Conservation (phyloP, 2,797 vertebrate genomes). For the Oryzias dopingdopingensis region DNA sequence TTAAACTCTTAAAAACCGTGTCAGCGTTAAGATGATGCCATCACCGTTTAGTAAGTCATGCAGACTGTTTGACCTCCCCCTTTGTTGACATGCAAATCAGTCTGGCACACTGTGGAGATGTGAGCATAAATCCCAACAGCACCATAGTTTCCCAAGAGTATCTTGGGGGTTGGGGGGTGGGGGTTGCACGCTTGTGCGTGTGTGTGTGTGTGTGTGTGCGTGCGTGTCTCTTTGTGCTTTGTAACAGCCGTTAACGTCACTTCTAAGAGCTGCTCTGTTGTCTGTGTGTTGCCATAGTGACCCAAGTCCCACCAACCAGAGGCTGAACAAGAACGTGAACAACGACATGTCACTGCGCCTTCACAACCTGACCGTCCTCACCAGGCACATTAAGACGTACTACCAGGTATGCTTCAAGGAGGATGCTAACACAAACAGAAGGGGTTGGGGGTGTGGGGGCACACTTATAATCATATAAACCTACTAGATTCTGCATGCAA, state of each 20-base stretch:
- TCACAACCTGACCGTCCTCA: conserved; percentile 68
- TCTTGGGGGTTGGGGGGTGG: conserved; percentile 6
- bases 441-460: not conserved
- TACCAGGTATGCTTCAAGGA: conserved; percentile 64
- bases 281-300: conserved; percentile 60
- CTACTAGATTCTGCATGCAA: not conserved
- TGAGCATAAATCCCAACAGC: conserved; percentile 32
- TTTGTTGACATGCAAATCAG: conserved; percentile 57
- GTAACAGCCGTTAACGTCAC: conserved; percentile 17
- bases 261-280: conserved; percentile 14
- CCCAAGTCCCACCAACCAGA: conserved; percentile 63
- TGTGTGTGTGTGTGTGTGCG: conserved; percentile 29
- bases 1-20: not conserved
- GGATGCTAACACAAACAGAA: conserved; percentile 6
- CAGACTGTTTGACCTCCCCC: not conserved
- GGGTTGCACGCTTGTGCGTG: conserved; percentile 3
- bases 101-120: conserved; percentile 22
- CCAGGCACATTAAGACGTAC: conserved; percentile 64
- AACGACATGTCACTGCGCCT: conserved; percentile 67
- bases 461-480: not conserved
- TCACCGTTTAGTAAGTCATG: conserved; percentile 16
- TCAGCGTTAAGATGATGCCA: conserved; percentile 7
- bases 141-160: conserved; percentile 34
- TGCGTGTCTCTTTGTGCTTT: conserved; percentile 25
- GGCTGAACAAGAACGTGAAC: conserved; percentile 70